These are phyloP conservation scores for Harpegnathos saltator DNA, from an alignment of 1,140 invertebrate species.

Conservation along the genomic window DNA sequence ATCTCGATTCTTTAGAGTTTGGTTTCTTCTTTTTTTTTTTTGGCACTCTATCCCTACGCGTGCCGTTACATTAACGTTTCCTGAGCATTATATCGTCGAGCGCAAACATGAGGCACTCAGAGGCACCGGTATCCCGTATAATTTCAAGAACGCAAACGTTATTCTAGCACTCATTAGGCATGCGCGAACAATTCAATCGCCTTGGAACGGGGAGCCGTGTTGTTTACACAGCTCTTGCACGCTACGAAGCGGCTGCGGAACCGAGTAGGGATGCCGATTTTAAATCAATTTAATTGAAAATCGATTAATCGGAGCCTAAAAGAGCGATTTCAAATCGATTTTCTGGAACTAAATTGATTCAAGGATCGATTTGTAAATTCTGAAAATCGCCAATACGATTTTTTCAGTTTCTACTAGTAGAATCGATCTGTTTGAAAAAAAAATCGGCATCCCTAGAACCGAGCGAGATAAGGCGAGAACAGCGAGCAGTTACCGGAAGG, in stretches of 20 bases:
- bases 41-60: conserved; percentile 61
- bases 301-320: too few relatives aligned
- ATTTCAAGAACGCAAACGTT: conserved; percentile 39
- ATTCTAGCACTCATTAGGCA: conserved; percentile 2
- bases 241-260: neutral
- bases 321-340: too few relatives aligned
- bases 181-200: neutral
- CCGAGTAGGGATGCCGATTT: neutral
- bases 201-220: neutral
- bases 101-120: conserved; percentile 63
- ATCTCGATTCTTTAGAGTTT: neutral
- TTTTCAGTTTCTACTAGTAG: too few relatives aligned
- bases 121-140: conserved; percentile 61
- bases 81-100: conserved; percentile 65
- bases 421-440: too few relatives aligned
- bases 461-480: too few relatives aligned
- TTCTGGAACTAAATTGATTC: too few relatives aligned
- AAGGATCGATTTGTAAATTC: too few relatives aligned
- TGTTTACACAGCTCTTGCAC: conserved; percentile 7
- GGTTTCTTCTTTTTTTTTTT: conserved; percentile 22
- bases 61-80: conserved; percentile 65
- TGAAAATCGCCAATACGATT: too few relatives aligned
- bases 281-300: neutral
- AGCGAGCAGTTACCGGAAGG: too few relatives aligned
- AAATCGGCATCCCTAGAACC: too few relatives aligned